These are phyloP conservation scores for Prosopocoilus inquinatus DNA, from an alignment of 2,888 invertebrate genomes.

Conservation along the genomic window DNA sequence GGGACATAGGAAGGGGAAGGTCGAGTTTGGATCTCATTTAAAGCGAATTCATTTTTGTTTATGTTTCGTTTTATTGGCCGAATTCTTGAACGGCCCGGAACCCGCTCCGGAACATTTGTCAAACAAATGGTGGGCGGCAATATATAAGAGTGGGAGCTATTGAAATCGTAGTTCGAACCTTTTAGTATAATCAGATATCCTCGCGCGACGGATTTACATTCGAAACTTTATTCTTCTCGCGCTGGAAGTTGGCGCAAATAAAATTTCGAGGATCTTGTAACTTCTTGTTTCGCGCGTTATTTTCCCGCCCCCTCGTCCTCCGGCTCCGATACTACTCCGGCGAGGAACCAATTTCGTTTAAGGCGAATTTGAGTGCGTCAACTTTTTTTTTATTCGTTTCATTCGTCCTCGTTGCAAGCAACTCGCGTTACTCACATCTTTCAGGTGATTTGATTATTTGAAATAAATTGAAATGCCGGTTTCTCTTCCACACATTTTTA, in stretches of 20 bases:
- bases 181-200: conserved; percentile 1
- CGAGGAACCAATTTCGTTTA: not conserved
- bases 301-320: not conserved
- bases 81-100: not conserved
- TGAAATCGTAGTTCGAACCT: not conserved
- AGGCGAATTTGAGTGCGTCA: too few species aligned
- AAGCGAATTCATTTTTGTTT: too few species aligned
- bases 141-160: not conserved
- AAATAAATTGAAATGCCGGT: too few species aligned
- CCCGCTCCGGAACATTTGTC: not conserved
- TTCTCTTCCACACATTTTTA: too few species aligned
- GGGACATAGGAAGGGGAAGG: too few species aligned
- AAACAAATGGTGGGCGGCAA: not conserved
- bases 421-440: too few species aligned
- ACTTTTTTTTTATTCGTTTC: too few species aligned
- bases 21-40: not conserved
- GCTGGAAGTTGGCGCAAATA: not conserved
- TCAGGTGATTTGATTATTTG: too few species aligned
- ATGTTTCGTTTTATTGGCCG: too few species aligned
- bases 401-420: too few species aligned
- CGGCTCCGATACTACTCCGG: not conserved
- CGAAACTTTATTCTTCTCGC: not conserved
- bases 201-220: not conserved
- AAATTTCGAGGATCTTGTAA: not conserved
- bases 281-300: not conserved